A percentile compares a stretch with the other conserved stretches of the same genome.
These are phyloP conservation scores for Drosophila pegasa DNA, from an alignment of 2,888 invertebrate species.

Conservation along the genomic window DNA sequence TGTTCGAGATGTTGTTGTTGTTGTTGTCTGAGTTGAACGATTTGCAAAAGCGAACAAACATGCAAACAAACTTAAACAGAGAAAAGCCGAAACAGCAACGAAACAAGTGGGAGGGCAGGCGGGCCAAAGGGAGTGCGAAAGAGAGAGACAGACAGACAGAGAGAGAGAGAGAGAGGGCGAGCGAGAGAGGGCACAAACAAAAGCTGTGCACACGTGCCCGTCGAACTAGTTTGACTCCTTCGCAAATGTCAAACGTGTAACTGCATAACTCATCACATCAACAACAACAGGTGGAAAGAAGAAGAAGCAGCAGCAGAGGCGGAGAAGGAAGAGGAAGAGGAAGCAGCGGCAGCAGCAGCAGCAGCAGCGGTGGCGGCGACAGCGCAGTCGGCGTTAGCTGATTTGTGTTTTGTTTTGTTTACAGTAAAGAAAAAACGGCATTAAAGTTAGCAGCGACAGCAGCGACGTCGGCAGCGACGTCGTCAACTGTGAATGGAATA, in stretches of 20 bases:
- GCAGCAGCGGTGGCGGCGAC: constrained; percentile 18
- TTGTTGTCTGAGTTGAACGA: constrained; percentile 45
- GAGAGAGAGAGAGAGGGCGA: constrained; percentile 6
- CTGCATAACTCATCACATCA: constrained; percentile 80
- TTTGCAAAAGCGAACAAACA: constrained; percentile 60
- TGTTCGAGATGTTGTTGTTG: constrained; percentile 10
- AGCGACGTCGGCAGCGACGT: constrained; percentile 3
- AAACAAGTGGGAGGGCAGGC: constrained; percentile 17
- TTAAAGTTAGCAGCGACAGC: constrained; percentile 10
- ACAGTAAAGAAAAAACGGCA: constrained; percentile 32
- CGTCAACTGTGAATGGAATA: constrained; percentile 35
- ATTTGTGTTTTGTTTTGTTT: constrained; percentile 41
- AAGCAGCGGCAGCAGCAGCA: constrained; percentile 3
- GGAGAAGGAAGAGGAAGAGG: constrained; percentile 35
- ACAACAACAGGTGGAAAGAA: constrained; percentile 66
- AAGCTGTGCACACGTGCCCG: constrained; percentile 81
- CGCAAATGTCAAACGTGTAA: constrained; percentile 83
- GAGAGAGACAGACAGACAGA: not conserved
- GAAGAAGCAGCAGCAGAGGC: constrained; percentile 35
- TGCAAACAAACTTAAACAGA: constrained; percentile 66
- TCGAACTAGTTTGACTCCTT: constrained; percentile 84
- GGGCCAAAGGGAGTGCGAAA: constrained; percentile 6
- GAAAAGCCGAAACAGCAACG: constrained; percentile 34
- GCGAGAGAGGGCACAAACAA: constrained; percentile 43
- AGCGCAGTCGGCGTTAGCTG: constrained; percentile 37